Evolutionary conservation across 2,797 vertebrate species (phyloP).

Genomic region (Arctocebus calabarensis): DNA sequence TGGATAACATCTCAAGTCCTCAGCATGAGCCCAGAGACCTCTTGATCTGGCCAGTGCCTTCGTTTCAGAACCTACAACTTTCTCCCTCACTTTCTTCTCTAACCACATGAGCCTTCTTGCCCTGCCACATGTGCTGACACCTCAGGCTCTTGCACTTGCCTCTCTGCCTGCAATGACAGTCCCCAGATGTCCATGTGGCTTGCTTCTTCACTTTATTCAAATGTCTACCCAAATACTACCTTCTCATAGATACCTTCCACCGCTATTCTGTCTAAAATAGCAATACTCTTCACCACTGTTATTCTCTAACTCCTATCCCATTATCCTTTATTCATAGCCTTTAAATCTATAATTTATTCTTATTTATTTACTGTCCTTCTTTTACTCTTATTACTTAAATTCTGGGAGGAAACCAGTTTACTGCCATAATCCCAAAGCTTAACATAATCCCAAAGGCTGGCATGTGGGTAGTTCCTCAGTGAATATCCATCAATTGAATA

Average conservation of each 20-base stretch:
- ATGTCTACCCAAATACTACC: not conserved
- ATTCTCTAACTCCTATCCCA: not conserved
- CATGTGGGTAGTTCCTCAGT: not conserved
- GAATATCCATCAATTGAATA: not conserved
- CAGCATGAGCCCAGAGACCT: not conserved
- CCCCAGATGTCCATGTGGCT: not conserved
- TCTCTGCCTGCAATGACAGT: not conserved
- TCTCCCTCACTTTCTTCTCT: not conserved
- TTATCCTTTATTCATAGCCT: not conserved
- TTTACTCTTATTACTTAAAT: not conserved
- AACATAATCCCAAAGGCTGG: not conserved
- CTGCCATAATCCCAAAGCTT: not conserved
- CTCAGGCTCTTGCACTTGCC: not conserved
- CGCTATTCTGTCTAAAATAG: not conserved
- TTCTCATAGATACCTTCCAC: not conserved
- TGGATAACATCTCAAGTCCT: not conserved
- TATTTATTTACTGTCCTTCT: not conserved
- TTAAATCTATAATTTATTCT: not conserved
- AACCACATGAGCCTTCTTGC: not conserved
- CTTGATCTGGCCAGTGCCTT: not conserved
- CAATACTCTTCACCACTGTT: not conserved
- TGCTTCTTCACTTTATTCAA: not conserved
- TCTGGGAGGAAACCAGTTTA: not conserved
- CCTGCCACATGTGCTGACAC: fast-evolving
- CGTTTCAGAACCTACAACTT: not conserved